These are phyloP conservation scores for Limnephilus auricula DNA, from an alignment of 2,888 invertebrate species.

Conservation along the genomic window DNA sequence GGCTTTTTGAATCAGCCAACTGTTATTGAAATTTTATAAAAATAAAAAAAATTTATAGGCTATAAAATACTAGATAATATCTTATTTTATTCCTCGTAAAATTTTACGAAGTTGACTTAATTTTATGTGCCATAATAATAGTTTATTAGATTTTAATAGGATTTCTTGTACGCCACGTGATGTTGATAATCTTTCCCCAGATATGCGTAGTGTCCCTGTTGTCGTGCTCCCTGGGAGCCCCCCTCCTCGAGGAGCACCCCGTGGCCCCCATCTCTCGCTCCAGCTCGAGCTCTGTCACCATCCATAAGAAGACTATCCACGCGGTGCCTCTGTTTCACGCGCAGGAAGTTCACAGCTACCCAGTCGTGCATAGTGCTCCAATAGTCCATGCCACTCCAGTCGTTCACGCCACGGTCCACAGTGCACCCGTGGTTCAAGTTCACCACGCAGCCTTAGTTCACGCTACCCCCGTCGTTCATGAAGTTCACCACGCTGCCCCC, in stretches of 20 bases:
- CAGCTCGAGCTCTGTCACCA: not conserved
- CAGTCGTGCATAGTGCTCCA: not conserved
- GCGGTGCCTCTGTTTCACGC: conserved; percentile 9
- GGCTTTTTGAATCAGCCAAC: not conserved
- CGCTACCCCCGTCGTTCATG: conserved; percentile 64
- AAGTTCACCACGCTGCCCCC: conserved; percentile 65
- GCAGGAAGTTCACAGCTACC: not conserved
- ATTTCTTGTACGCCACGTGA: not conserved
- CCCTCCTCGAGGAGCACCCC: not conserved
- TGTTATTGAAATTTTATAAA: not conserved
- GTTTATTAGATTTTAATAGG: not conserved
- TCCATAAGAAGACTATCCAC: conserved; percentile 24
- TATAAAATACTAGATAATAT: too few relatives aligned
- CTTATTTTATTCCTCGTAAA: not conserved
- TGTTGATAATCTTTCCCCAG: conserved; percentile 5
- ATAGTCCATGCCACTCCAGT: conserved; percentile 8
- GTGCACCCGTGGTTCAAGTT: not conserved
- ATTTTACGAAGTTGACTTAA: not conserved
- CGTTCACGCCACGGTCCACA: not conserved
- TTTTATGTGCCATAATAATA: not conserved
- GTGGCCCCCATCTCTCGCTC: not conserved
- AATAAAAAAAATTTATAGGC: not conserved
- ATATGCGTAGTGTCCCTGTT: conserved; percentile 3
- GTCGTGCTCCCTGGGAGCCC: not conserved
- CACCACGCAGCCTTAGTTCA: not conserved